Percentiles rank a stretch among this genome's conserved stretches.
phyloP scores from a whole-genome alignment of 23 tunicate species.

The Ciona savignyi region DNA sequence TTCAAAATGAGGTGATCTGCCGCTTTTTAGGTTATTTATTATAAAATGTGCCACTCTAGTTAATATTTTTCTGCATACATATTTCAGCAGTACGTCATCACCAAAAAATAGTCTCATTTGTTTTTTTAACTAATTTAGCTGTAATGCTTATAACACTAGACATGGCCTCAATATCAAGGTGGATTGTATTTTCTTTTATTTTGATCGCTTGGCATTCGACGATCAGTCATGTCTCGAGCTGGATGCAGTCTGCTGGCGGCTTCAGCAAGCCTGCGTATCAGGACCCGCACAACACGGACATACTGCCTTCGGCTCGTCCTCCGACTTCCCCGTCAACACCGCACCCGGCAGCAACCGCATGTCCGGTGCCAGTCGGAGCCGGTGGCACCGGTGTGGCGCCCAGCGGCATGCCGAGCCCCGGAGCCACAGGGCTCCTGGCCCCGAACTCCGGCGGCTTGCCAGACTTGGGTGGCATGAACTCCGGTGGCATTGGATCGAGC shows the following conservation, averaged over 20 bases:
- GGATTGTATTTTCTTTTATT: not conserved
- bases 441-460: constrained; percentile 21
- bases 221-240: no score
- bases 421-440: constrained; percentile 37
- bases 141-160: no score
- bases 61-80: no score
- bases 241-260: constrained; percentile 1
- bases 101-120: no score
- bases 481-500: constrained; percentile 32
- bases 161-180: no score
- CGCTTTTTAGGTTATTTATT: no score
- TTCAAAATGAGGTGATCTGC: no score
- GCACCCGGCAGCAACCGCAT: constrained; percentile 8
- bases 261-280: not conserved
- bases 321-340: constrained; percentile 3
- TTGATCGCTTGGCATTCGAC: not conserved
- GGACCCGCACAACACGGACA: not conserved
- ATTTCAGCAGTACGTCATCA: no score
- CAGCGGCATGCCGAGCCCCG: constrained; percentile 58
- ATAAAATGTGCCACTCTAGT: no score
- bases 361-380: not conserved
- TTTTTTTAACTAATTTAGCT: no score
- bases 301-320: not conserved
- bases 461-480: constrained; percentile 11
- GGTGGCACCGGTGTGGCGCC: constrained; percentile 5